These are phyloP conservation scores for Thunnus thynnus DNA, from an alignment of 2,113 vertebrate species.

Conservation along the genomic window DNA sequence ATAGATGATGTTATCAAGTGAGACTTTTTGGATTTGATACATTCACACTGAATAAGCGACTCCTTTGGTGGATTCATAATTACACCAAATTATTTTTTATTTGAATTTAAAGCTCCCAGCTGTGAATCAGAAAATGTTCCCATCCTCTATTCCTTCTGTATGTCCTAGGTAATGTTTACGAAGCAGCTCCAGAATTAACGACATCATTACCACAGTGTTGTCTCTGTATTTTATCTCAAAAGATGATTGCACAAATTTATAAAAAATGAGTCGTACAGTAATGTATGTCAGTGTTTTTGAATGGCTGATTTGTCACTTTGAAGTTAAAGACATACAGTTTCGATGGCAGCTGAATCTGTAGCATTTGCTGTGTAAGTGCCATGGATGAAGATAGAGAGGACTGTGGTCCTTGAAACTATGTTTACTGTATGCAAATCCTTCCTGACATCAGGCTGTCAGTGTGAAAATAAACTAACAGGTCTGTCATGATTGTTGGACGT, in stretches of 20 bases:
- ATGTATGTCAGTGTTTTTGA: neutral
- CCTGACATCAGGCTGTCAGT: constrained; percentile 43
- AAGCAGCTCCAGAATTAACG: neutral
- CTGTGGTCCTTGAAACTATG: constrained; percentile 2
- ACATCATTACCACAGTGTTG: neutral
- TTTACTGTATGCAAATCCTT: constrained; percentile 28
- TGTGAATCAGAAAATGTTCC: constrained; percentile 1
- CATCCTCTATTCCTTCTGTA: neutral
- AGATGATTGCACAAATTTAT: neutral
- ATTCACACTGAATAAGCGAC: neutral
- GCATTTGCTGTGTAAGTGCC: neutral
- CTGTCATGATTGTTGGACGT: constrained; percentile 56
- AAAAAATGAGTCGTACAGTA: neutral
- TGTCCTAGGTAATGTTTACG: neutral
- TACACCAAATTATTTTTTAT: neutral
- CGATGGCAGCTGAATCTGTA: neutral
- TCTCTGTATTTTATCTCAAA: neutral
- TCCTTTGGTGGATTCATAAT: neutral
- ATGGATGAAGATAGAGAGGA: constrained; percentile 5
- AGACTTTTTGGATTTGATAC: neutral
- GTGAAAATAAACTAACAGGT: constrained; percentile 60
- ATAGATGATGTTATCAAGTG: neutral
- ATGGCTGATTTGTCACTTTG: neutral
- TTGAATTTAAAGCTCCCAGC: neutral
- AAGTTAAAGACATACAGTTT: neutral